phyloP scores from a whole-genome alignment of 2,797 vertebrate genomes.

The Poeciliopsis gracilis region DNA sequence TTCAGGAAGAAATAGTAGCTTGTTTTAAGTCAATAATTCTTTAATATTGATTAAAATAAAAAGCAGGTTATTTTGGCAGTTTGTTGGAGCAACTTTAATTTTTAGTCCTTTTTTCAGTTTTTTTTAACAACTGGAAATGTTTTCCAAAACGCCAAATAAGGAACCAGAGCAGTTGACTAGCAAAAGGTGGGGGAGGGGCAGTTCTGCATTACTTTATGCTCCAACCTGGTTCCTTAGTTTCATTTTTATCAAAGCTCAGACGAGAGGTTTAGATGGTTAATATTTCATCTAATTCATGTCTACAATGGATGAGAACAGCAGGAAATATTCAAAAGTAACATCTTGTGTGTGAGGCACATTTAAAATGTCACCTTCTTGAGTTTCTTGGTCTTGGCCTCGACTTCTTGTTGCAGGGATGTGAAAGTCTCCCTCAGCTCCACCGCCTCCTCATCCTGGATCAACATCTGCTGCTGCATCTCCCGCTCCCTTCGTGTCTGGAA shows the following conservation, averaged over 20 bases:
- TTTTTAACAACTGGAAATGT: not conserved
- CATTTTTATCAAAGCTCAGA: not conserved
- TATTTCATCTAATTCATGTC: not conserved
- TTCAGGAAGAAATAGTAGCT: not conserved
- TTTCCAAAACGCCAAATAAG: not conserved
- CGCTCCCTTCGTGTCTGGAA: conserved; percentile 72
- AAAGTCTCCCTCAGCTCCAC: conserved; percentile 88
- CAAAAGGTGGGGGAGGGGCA: not conserved
- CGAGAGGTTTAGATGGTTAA: too few relatives aligned
- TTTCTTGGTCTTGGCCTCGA: conserved; percentile 97
- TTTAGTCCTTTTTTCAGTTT: not conserved
- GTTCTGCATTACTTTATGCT: not conserved
- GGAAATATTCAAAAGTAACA: not conserved
- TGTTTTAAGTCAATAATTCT: too few relatives aligned
- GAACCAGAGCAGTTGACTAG: not conserved
- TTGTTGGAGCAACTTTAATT: not conserved
- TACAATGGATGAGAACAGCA: not conserved
- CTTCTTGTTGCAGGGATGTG: conserved; percentile 94
- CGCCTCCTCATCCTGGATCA: conserved; percentile 80
- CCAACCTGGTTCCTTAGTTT: not conserved
- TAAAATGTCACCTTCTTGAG: conserved; percentile 89
- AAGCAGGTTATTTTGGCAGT: not conserved
- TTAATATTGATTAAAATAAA: too few relatives aligned
- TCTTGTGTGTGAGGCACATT: not conserved
- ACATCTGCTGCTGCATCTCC: conserved; percentile 83